Percentiles rank a stretch among this genome's conserved stretches.
Evolutionary conservation across 2,888 invertebrate genomes (phyloP).

Genomic region (Spilosoma lubricipeda): DNA sequence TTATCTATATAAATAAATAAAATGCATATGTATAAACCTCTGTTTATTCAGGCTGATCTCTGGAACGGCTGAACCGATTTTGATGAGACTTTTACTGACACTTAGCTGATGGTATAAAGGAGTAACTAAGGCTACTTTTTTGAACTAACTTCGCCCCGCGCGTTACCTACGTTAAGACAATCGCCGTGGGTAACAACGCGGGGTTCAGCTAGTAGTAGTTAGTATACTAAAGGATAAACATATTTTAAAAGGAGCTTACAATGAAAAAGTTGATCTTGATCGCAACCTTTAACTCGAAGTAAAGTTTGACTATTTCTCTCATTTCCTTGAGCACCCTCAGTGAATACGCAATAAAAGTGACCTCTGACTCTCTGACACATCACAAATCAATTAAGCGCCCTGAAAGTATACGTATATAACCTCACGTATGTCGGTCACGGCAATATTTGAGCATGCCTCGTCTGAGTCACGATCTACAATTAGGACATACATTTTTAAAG

Average conservation of each 20-base stretch:
- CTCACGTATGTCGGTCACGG: constrained; percentile 34
- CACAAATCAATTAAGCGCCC: constrained; percentile 24
- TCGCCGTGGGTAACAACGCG: no score
- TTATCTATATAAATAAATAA: no score
- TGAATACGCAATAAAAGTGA: constrained; percentile 17
- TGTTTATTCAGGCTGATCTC: no score
- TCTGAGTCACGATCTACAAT: constrained; percentile 7
- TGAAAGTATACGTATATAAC: constrained; percentile 25
- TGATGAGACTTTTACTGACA: no score
- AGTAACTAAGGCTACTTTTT: no score
- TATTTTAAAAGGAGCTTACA: not conserved
- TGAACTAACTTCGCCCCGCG: no score
- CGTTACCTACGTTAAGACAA: no score
- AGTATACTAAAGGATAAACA: not conserved
- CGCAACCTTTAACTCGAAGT: not conserved
- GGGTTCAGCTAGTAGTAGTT: no score
- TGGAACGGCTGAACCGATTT: no score
- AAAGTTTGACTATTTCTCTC: not conserved
- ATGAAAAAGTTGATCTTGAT: not conserved
- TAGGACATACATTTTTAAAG: not conserved
- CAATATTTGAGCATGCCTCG: constrained; percentile 3
- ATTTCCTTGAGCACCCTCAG: constrained; percentile 14
- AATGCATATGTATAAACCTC: no score
- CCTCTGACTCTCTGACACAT: constrained; percentile 32
- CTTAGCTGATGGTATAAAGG: no score